Evolutionary conservation across 1,140 invertebrate genomes (phyloP).

Genomic region (Drosophila obscura): DNA sequence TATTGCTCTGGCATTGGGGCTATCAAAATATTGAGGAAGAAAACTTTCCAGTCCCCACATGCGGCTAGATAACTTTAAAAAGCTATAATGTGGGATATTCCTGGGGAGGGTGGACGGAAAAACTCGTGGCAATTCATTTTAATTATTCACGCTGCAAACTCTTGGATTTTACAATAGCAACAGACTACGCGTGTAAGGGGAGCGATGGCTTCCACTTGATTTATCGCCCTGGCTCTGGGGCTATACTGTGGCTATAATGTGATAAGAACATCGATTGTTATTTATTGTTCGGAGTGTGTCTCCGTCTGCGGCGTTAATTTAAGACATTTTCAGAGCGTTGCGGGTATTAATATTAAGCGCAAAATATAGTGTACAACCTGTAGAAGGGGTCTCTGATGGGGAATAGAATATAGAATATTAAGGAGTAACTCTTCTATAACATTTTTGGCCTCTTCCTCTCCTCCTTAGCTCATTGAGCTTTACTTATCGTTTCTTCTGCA

Average conservation of each 20-base stretch:
- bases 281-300: slow-evolving; percentile 54
- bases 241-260: slow-evolving; percentile 44
- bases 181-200: slow-evolving; percentile 6
- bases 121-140: slow-evolving; percentile 72
- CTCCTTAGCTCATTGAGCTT: no score
- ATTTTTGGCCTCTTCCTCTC: no score
- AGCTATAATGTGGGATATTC: slow-evolving; percentile 59
- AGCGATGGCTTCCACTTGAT: slow-evolving; percentile 65
- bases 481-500: background rate
- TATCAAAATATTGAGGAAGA: slow-evolving; percentile 67
- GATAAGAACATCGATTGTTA: slow-evolving; percentile 82
- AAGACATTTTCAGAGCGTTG: slow-evolving; percentile 35
- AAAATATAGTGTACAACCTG: slow-evolving; percentile 7
- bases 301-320: slow-evolving; percentile 52
- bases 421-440: background rate
- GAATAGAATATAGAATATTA: no score
- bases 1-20: slow-evolving; percentile 62
- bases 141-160: slow-evolving; percentile 73
- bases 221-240: slow-evolving; percentile 57
- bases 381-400: background rate
- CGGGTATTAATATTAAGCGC: slow-evolving; percentile 41
- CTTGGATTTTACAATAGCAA: slow-evolving; percentile 59
- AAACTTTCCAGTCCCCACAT: slow-evolving; percentile 17
- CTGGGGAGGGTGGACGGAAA: slow-evolving; percentile 11
- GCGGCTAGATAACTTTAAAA: slow-evolving; percentile 65